phyloP scores from a whole-genome alignment of 2,888 invertebrate species.

The Cheilosia grossa region DNA sequence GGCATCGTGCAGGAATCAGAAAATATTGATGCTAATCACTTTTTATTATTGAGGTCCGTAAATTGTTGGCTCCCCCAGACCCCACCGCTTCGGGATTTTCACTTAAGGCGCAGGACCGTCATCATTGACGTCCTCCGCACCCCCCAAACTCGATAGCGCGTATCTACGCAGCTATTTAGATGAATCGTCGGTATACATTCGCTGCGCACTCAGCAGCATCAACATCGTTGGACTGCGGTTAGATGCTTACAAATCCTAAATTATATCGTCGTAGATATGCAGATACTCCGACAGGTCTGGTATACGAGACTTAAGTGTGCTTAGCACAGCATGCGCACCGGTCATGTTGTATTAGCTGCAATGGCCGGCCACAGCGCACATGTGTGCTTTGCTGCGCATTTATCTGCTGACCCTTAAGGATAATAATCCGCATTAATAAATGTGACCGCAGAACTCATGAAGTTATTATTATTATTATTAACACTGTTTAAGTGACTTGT shows the following conservation, averaged over 20 bases:
- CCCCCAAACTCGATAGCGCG: conserved; percentile 52
- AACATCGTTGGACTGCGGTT: conserved; percentile 24
- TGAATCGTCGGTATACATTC: conserved; percentile 59
- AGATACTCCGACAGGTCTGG: conserved; percentile 12
- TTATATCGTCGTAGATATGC: conserved; percentile 63
- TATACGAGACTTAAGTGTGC: conserved; percentile 11
- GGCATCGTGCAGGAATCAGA: conserved; percentile 60
- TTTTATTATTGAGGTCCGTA: conserved; percentile 73
- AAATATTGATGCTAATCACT: conserved; percentile 75
- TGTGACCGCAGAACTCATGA: conserved; percentile 74
- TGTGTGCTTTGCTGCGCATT: conserved; percentile 3
- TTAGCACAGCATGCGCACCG: conserved; percentile 24
- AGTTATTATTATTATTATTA: conserved; percentile 74
- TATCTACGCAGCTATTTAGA: conserved; percentile 73
- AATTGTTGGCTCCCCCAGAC: conserved; percentile 58
- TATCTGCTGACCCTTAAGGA: conserved; percentile 69
- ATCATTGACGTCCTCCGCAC: conserved; percentile 7
- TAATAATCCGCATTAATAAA: conserved; percentile 72
- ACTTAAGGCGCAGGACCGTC: conserved; percentile 43
- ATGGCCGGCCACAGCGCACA: background rate
- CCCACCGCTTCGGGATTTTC: conserved; percentile 33
- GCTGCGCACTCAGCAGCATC: conserved; percentile 53
- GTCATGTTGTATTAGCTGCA: conserved; percentile 55
- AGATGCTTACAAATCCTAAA: conserved; percentile 70
- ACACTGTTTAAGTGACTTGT: conserved; percentile 73